Evolutionary conservation across 2,113 vertebrate genomes (phyloP).

Genomic region (Myotis lucifugus): DNA sequence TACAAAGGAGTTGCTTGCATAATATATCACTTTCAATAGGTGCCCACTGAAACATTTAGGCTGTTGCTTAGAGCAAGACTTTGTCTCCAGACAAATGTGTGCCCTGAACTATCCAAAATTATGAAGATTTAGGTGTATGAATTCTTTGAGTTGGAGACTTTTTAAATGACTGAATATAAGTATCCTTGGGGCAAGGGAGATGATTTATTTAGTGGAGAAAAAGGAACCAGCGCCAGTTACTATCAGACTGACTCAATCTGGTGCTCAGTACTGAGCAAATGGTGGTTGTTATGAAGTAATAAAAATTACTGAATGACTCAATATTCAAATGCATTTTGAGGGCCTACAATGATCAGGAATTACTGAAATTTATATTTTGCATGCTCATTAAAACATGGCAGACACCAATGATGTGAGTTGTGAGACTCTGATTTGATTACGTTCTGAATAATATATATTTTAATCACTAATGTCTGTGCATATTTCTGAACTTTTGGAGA

Average conservation of each 20-base stretch:
- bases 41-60: slow-evolving; percentile 49
- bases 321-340: background rate
- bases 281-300: background rate
- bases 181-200: background rate
- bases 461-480: background rate
- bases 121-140: background rate
- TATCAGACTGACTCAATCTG: background rate
- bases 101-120: slow-evolving; percentile 38
- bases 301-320: background rate
- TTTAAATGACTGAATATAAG: background rate
- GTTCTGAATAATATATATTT: background rate
- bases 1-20: slow-evolving; percentile 3
- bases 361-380: background rate
- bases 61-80: slow-evolving; percentile 54
- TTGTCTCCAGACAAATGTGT: slow-evolving; percentile 55
- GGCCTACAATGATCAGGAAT: background rate
- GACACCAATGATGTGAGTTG: background rate
- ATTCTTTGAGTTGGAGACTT: background rate
- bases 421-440: background rate
- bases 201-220: background rate
- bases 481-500: background rate
- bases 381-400: background rate
- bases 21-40: slow-evolving; percentile 59
- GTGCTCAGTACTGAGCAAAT: background rate
- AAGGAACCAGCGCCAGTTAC: background rate